phyloP scores from a whole-genome alignment of 1,140 invertebrate species.

The Littorina saxatilis region DNA sequence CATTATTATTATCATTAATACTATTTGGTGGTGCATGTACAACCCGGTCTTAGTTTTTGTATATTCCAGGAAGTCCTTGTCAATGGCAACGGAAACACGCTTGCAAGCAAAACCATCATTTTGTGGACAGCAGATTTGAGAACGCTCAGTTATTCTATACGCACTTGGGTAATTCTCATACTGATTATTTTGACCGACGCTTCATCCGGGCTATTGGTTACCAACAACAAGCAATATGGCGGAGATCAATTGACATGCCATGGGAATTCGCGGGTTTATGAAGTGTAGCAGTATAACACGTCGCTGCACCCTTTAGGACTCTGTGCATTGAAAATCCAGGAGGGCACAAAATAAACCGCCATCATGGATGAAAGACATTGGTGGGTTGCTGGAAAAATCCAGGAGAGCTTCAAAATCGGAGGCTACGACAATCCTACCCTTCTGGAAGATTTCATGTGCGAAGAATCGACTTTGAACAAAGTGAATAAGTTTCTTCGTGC shows the following conservation, averaged over 20 bases:
- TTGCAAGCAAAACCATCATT: background rate
- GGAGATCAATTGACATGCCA: slow-evolving; percentile 46
- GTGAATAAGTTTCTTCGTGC: slow-evolving; percentile 72
- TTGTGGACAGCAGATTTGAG: background rate
- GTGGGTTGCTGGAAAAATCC: slow-evolving; percentile 75
- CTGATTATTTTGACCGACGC: background rate
- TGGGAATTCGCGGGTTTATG: background rate
- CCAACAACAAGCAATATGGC: slow-evolving; percentile 68
- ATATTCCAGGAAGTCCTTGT: background rate
- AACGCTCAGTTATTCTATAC: background rate
- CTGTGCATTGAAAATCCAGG: background rate
- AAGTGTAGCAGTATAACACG: background rate
- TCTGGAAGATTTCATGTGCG: slow-evolving; percentile 74
- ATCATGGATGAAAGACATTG: slow-evolving; percentile 76
- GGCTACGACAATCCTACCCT: slow-evolving; percentile 72
- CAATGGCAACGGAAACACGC: background rate
- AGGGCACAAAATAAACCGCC: slow-evolving; percentile 24
- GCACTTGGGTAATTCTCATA: background rate
- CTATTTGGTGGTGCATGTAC: background rate
- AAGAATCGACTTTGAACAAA: slow-evolving; percentile 67
- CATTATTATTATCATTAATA: too few species aligned
- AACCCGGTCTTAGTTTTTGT: background rate
- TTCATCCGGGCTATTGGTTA: slow-evolving; percentile 57
- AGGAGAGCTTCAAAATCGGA: slow-evolving; percentile 74
- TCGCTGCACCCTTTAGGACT: background rate